phyloP scores from a whole-genome alignment of 1,140 invertebrate species.

The Rhagoletis zephyria region DNA sequence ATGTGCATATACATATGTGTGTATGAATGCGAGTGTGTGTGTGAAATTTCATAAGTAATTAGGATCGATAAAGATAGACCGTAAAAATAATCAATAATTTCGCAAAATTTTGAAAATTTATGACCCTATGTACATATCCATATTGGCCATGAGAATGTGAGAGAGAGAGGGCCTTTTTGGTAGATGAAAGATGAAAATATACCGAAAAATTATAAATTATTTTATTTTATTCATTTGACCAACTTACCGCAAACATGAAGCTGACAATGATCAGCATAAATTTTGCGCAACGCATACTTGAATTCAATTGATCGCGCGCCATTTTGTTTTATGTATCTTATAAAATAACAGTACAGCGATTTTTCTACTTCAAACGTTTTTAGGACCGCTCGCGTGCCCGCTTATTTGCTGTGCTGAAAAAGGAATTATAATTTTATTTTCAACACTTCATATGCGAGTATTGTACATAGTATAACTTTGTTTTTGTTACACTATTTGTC shows the following conservation, averaged over 20 bases:
- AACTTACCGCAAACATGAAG: conserved; percentile 88
- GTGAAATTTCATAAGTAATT: not conserved
- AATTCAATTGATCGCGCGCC: conserved; percentile 75
- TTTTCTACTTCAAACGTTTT: conserved; percentile 3
- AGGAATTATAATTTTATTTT: not conserved
- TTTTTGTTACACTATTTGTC: conserved; percentile 37
- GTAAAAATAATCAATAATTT: conserved; percentile 37
- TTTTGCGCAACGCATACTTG: conserved; percentile 86
- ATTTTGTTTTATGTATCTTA: conserved; percentile 58
- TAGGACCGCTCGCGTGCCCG: not conserved
- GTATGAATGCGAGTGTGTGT: not conserved
- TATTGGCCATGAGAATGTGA: not conserved
- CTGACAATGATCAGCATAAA: conserved; percentile 88
- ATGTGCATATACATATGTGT: not conserved
- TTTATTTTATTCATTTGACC: not conserved
- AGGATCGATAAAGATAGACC: not conserved
- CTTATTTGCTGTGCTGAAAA: conserved; percentile 2
- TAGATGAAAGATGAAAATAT: not conserved
- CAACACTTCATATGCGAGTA: not conserved
- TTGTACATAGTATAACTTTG: not conserved
- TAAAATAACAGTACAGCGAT: not conserved
- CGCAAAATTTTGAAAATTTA: not conserved
- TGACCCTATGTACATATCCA: too few species aligned
- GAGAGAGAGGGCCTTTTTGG: not conserved
- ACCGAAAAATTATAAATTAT: not conserved